Evolutionary conservation across 2,797 vertebrate species (phyloP), one percentile per base, ranked within the genome.

Genomic region (Cossypha polioptera): DNA sequence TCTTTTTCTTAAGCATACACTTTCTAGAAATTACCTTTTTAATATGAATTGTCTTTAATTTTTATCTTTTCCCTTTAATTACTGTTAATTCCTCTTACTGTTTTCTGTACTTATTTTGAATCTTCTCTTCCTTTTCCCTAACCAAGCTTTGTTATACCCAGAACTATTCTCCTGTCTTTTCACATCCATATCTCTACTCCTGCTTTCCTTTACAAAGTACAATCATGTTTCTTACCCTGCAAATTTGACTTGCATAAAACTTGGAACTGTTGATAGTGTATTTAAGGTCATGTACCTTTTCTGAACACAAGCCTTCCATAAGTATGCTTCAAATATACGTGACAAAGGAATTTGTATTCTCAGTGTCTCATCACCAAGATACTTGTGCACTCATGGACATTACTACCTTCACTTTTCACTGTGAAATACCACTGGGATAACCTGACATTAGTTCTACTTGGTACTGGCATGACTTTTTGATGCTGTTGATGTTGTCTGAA

Each of bases 371-470:
- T 55, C 36, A 48, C 11, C 13, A 31, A 43, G 79, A 40, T 33
- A 40, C 5, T 43, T 82, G 28, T 50, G 17, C 13, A 16, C 4
- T 55, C 3, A 1, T 15, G 11, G 12, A 13, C 0, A 0, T 66
- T 58, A 13, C 5, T 33, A 51, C 11, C 33, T 71, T 74, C 24
- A 3, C 26, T 72, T 75, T 67, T 25, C 0, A 0, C 33, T 59
- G 45, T 72, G 63, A 47, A 65, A 48, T 55, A 22, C 8, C 13
- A 18, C 18, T 29, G 45, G 14, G 28, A 35, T 63, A 72, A 72
- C 26, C 28, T 69, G 31, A 7, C 53, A 69, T 13, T 33, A 53
- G 20, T 57, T 86, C 22, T 47, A 9, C 26, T 42, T 35, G 7
- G 29, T 53, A 77, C 26, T 36, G 10, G 2, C 55, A 24, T n/a